These are phyloP conservation scores for Ianthella basta DNA, from an alignment of 37 sponge, comb jelly and placozoan genomes.

Conservation along the genomic window DNA sequence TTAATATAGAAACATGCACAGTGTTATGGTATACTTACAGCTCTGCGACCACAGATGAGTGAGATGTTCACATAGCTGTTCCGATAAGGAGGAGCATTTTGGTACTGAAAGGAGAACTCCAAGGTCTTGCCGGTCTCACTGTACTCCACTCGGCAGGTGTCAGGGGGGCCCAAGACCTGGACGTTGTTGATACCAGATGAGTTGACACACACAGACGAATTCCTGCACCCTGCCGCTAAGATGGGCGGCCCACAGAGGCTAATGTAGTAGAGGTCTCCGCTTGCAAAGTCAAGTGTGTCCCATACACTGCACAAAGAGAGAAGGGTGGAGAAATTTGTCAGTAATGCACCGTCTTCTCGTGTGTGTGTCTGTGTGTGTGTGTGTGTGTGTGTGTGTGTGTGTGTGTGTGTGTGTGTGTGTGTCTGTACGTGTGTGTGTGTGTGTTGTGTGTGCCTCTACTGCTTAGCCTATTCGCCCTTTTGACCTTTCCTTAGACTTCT, in stretches of 20 bases:
- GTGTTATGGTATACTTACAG: conserved; percentile 11
- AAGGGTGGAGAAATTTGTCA: not conserved
- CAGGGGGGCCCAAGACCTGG: not conserved
- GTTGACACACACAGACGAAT: conserved; percentile 7
- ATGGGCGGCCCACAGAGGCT: not conserved
- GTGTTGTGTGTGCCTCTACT: too few relatives aligned
- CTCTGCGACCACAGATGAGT: conserved; percentile 55
- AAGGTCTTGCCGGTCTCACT: not conserved
- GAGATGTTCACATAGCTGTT: conserved; percentile 56
- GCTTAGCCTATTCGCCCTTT: too few relatives aligned
- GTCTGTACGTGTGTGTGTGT: too few relatives aligned
- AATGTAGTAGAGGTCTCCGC: not conserved
- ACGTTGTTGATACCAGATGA: not conserved
- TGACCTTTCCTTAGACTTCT: too few relatives aligned
- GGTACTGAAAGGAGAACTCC: conserved; percentile 6
- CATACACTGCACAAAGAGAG: not conserved
- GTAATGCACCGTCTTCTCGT: too few relatives aligned
- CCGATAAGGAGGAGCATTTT: conserved; percentile 10
- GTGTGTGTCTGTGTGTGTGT: too few relatives aligned
- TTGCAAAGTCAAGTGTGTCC: conserved; percentile 12
- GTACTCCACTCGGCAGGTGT: not conserved
- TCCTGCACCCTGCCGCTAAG: not conserved
- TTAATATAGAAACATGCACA: not conserved
- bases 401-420: too few relatives aligned
- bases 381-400: too few relatives aligned